These are phyloP conservation scores for Polypterus bichir DNA, from an alignment of 2,113 vertebrate genomes.

Conservation along the genomic window DNA sequence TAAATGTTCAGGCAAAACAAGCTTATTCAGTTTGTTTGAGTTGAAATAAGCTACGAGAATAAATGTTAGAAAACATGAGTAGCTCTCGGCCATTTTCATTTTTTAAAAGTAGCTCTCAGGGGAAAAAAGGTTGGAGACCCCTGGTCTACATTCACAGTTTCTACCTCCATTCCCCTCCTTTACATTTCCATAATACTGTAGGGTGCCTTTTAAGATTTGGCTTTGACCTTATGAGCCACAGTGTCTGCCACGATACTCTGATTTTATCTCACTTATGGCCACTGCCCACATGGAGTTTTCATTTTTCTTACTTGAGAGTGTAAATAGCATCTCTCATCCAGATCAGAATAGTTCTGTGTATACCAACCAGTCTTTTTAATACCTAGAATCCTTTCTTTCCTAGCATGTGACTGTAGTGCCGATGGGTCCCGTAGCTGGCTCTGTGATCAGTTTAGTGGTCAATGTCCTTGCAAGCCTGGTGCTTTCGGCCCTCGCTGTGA, in stretches of 20 bases:
- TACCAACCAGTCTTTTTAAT: background rate
- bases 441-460: conserved; percentile 68
- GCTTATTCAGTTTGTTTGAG: too few relatives aligned
- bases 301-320: background rate
- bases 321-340: background rate
- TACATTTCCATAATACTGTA: conserved; percentile 1
- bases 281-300: background rate
- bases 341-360: background rate
- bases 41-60: too few relatives aligned
- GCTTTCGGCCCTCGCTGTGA: conserved; percentile 71
- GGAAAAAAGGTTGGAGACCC: background rate
- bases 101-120: too few relatives aligned
- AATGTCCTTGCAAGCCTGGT: conserved; percentile 73
- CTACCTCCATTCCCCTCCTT: conserved; percentile 5
- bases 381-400: conserved; percentile 4
- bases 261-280: too few relatives aligned
- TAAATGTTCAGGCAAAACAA: too few relatives aligned
- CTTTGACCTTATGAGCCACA: too few relatives aligned
- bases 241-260: too few relatives aligned
- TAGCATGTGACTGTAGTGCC: conserved; percentile 74
- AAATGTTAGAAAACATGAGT: too few relatives aligned
- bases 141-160: too few relatives aligned
- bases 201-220: too few relatives aligned
- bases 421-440: conserved; percentile 66
- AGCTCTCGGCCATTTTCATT: too few relatives aligned